Evolutionary conservation across 2,797 vertebrate species (phyloP), one percentile per base, ranked within the genome.

Genomic region (Ispidina picta): DNA sequence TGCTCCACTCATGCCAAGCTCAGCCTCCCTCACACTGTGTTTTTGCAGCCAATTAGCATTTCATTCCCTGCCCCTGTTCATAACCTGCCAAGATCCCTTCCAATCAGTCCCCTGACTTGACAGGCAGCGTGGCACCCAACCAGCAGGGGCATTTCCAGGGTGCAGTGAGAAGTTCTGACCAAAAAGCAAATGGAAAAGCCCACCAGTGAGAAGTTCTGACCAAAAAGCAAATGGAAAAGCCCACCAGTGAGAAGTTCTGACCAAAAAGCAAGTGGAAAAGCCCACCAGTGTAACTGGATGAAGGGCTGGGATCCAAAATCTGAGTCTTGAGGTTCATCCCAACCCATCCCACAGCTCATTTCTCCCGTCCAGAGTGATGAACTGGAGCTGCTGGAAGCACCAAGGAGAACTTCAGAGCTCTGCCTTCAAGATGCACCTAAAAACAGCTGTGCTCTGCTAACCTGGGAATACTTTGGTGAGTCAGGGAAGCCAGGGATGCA

Each of bases 401-500:
- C 33, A 49, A 33, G 4, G 7, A 25, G 73, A 84, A 59, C 56
- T 82, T 85, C 86, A 89, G 17, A 70, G 86, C 74, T 39, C 25
- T 39, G 58, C 17, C 58, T 62, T 41, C 37, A 39, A 84, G 49
- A 68, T 52, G 39, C 78, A 35, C 80, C 94, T 80, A 83, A 94
- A 96, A 95, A 87, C n/a, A 96, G 31, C 58, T 37, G 33, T 90
- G 89, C 81, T 69, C 65, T 66, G 89, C 90, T 91, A 90, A 91
- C 90, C 95, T 93, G 90, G 93, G 82, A 92, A 74, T 76, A 96
- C 46, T 92, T 90, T 75, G 44, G 46, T 86, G 85, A 66, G 90
- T 94, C 89, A 92, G 88, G 86, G 88, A 82, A 94, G 84, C 78
- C 39, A 72, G 49, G 94, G 91, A 80, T 48, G 77, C 4, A 60